These are phyloP conservation scores for Oreochromis tanganicae DNA, from an alignment of 2,113 vertebrate genomes.

Conservation along the genomic window DNA sequence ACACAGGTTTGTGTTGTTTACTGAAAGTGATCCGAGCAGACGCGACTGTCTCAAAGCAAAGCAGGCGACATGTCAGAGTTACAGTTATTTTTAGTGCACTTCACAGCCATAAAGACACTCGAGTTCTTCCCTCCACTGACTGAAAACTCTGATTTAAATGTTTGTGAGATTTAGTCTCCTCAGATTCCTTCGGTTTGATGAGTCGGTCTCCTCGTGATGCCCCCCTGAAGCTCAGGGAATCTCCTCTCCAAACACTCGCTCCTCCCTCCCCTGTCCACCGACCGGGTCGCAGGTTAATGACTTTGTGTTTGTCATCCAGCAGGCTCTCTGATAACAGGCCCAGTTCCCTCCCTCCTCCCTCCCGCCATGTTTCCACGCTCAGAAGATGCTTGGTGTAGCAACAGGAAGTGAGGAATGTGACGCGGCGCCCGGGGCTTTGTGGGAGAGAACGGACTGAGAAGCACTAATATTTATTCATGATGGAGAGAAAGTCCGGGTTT, in stretches of 20 bases:
- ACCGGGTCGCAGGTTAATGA: conserved; percentile 70
- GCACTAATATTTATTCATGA: conserved; percentile 80
- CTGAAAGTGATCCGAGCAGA: not conserved
- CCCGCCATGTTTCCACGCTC: conserved; percentile 2
- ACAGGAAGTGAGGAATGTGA: conserved; percentile 64
- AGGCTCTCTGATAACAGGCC: conserved; percentile 63
- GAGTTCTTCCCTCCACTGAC: not conserved
- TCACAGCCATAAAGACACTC: not conserved
- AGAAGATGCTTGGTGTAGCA: conserved; percentile 44
- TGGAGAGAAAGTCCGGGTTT: conserved; percentile 66
- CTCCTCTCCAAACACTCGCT: conserved; percentile 51
- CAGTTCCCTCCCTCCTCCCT: not conserved
- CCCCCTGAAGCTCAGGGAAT: conserved; percentile 33
- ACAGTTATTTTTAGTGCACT: not conserved
- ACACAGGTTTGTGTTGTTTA: not conserved
- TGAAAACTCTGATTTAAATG: not conserved
- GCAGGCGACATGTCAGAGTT: not conserved
- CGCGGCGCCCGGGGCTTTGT: conserved; percentile 31
- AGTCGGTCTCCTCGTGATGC: conserved; percentile 39
- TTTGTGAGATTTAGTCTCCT: not conserved
- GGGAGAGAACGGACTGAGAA: conserved; percentile 62
- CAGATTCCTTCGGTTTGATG: conserved; percentile 24
- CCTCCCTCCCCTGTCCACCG: not conserved
- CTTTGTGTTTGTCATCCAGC: conserved; percentile 65
- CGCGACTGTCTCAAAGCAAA: not conserved